A percentile compares a stretch with the other conserved stretches of the same genome.
Evolutionary conservation across 2,797 vertebrate species (phyloP).

Genomic region (Clamator glandarius): DNA sequence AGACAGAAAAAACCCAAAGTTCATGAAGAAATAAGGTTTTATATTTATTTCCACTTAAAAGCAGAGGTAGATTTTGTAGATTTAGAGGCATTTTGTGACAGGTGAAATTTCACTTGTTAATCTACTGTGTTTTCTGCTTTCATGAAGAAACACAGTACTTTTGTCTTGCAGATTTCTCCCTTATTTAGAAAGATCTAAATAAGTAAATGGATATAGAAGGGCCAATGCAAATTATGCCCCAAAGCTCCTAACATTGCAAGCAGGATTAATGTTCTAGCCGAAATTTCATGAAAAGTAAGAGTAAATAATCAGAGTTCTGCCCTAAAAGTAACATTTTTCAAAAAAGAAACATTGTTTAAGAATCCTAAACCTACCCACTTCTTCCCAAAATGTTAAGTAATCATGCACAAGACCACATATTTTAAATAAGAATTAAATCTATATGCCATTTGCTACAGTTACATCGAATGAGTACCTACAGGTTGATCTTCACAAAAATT

Average conservation of each 20-base stretch:
- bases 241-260: neutral
- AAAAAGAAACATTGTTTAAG: neutral
- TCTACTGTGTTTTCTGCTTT: neutral
- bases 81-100: neutral
- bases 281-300: neutral
- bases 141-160: neutral
- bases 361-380: neutral
- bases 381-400: neutral
- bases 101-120: neutral
- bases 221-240: neutral
- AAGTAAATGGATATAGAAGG: neutral
- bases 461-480: neutral
- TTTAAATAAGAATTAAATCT: neutral
- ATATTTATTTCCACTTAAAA: neutral
- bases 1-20: neutral
- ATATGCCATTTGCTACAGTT: neutral
- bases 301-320: neutral
- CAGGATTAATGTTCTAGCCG: neutral
- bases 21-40: neutral
- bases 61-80: neutral
- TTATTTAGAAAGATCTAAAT: neutral
- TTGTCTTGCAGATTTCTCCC: neutral
- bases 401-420: neutral
- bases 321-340: neutral
- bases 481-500: neutral